phyloP scores from a whole-genome alignment of 2,888 invertebrate genomes.

The Tipula unca region DNA sequence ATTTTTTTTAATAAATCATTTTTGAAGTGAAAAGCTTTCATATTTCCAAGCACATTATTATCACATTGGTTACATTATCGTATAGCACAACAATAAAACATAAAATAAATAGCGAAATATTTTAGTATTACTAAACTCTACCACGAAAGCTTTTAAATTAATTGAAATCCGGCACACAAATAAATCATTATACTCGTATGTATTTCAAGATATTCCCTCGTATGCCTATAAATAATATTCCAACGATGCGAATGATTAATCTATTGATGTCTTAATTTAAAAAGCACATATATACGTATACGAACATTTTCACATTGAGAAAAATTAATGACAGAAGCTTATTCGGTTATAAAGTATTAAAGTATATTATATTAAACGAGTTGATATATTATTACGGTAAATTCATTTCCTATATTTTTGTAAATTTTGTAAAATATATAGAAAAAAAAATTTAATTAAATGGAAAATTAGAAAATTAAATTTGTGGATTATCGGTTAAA shows the following conservation, averaged over 20 bases:
- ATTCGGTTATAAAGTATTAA: background rate
- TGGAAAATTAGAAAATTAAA: background rate
- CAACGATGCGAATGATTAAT: background rate
- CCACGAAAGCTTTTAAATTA: background rate
- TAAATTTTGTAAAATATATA: background rate
- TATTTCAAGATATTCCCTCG: background rate
- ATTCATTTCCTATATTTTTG: background rate
- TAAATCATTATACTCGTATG: too few relatives aligned
- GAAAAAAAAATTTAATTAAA: background rate
- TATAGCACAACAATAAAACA: too few relatives aligned
- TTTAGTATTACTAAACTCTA: too few relatives aligned
- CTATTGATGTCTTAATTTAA: background rate
- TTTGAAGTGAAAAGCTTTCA: too few relatives aligned
- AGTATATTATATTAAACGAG: background rate
- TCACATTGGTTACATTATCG: too few relatives aligned
- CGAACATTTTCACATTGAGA: background rate
- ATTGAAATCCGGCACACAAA: background rate
- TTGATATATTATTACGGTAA: background rate
- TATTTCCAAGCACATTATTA: too few relatives aligned
- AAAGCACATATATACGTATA: background rate
- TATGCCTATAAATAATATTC: background rate
- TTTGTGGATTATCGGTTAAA: background rate
- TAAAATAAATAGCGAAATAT: too few relatives aligned
- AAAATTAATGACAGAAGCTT: background rate
- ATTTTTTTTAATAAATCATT: too few relatives aligned